Base-by-base conservation (phyloP, 2,113 vertebrate species). In the Ovis aries region DNA sequence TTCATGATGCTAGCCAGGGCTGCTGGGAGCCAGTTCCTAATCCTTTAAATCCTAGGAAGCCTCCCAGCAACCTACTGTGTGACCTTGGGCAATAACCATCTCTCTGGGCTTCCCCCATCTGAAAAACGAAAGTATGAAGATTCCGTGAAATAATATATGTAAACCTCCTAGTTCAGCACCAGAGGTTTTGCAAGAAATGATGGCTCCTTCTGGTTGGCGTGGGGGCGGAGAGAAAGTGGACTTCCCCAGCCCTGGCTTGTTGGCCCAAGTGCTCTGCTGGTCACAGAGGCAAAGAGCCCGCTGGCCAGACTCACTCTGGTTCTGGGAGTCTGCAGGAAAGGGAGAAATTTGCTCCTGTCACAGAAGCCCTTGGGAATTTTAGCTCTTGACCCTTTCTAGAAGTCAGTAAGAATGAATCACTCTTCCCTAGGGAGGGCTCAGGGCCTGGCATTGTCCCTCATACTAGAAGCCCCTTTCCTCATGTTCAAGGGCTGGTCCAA, bases 331-430 rank as follows among this genome's bases (percentile, higher is more conserved):
- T 23, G 87, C 53, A 6, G 55, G 60, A 33, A 43, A 40, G 40
- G 31, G 6, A 62, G 40, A 31, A 16, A 31, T 62, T 33, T 36
- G 53, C 48, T 55, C 5, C 15, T 3, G 53, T 50, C 90, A 43
- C 81, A 33, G 77, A 80, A 62, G n/a, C 45, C 88, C 33, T 40
- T 1, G 2, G 78, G 52, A 59, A 60, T 25, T 57, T 82, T 27
- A 33, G 59, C 50, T 85, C 77, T 50, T 40, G 27, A 48, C 71
- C 40, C 53, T 74, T 96, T 94, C 78, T 92, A 43, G 91, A 96
- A 21, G 29, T 36, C 81, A 6, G 19, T 23, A 77, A 71, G 80
- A 89, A 29, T 45, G 43, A 15, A 23, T 48, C n/a, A 6, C 21
- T 62, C 31, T 64, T 74, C 16, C 29, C 15, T 4, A 64, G 52